Percentiles rank a stretch among this genome's conserved stretches.
phyloP scores from a whole-genome alignment of 2,888 invertebrate species.

The Tromatobia lineatoria region DNA sequence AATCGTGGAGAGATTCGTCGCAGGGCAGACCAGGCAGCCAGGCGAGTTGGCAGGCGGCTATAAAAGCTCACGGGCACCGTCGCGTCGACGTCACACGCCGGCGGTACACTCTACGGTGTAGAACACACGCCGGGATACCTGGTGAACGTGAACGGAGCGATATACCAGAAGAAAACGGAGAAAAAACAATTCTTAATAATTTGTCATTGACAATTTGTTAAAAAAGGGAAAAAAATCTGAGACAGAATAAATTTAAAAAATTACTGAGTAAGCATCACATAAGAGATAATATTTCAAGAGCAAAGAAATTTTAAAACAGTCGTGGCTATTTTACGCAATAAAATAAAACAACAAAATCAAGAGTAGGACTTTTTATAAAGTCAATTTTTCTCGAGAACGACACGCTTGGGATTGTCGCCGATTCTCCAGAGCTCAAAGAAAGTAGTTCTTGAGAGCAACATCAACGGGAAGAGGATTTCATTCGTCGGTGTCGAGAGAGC shows the following conservation, averaged over 20 bases:
- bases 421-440: conserved; percentile 8
- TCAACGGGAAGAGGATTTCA: neutral
- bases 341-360: conserved; percentile 6
- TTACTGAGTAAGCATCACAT: neutral
- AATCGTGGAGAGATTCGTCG: conserved; percentile 60
- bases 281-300: conserved; percentile 27
- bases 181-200: neutral
- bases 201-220: neutral
- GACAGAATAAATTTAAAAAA: conserved; percentile 12
- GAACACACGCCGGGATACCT: conserved; percentile 70
- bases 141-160: conserved; percentile 56
- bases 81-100: conserved; percentile 81
- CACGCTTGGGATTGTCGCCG: conserved; percentile 5
- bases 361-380: neutral
- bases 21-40: conserved; percentile 64
- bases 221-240: neutral
- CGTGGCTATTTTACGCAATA: neutral
- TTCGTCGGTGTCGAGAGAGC: conserved; percentile 1
- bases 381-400: neutral
- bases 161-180: neutral
- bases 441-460: neutral
- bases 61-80: conserved; percentile 81
- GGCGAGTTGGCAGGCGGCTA: conserved; percentile 77
- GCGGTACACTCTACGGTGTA: conserved; percentile 80
- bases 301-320: neutral